phyloP scores from a whole-genome alignment of 2,888 invertebrate species.

The Cremastinae sp. region DNA sequence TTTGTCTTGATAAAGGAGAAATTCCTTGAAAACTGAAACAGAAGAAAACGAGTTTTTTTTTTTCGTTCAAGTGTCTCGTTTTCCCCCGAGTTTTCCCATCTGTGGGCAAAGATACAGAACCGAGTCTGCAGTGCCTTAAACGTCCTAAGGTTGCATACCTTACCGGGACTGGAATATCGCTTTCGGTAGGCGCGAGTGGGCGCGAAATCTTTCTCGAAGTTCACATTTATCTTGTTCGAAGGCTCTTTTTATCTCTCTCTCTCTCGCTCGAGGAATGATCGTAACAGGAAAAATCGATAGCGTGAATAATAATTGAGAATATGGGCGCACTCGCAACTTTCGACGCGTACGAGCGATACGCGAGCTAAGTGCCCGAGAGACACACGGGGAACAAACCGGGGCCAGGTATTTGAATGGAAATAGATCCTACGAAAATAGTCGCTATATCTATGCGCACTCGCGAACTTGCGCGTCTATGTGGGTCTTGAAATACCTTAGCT shows the following conservation, averaged over 20 bases:
- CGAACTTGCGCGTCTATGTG: background rate
- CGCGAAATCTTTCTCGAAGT: conserved; percentile 27
- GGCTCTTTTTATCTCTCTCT: conserved; percentile 16
- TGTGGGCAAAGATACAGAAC: conserved; percentile 5
- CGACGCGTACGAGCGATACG: conserved; percentile 19
- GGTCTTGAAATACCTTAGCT: conserved; percentile 35
- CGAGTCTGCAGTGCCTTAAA: conserved; percentile 27
- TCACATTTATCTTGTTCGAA: conserved; percentile 17
- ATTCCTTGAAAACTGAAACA: too few species aligned
- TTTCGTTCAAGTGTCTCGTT: background rate
- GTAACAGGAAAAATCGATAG: conserved; percentile 16
- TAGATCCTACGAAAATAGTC: conserved; percentile 60
- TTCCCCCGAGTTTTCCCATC: conserved; percentile 23
- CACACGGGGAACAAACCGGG: conserved; percentile 49
- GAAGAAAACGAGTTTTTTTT: too few species aligned
- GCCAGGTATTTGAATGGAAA: conserved; percentile 62
- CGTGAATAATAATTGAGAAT: conserved; percentile 20
- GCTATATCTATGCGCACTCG: conserved; percentile 9
- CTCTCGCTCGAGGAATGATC: conserved; percentile 17
- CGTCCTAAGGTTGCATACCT: conserved; percentile 28
- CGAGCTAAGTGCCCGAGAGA: conserved; percentile 42
- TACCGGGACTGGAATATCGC: conserved; percentile 27
- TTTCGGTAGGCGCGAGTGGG: conserved; percentile 33
- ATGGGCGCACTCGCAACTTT: conserved; percentile 10
- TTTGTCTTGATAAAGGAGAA: too few species aligned